These are phyloP conservation scores for Leptinotarsa defecta DNA, from an alignment of 1,140 invertebrate genomes.

Conservation along the genomic window DNA sequence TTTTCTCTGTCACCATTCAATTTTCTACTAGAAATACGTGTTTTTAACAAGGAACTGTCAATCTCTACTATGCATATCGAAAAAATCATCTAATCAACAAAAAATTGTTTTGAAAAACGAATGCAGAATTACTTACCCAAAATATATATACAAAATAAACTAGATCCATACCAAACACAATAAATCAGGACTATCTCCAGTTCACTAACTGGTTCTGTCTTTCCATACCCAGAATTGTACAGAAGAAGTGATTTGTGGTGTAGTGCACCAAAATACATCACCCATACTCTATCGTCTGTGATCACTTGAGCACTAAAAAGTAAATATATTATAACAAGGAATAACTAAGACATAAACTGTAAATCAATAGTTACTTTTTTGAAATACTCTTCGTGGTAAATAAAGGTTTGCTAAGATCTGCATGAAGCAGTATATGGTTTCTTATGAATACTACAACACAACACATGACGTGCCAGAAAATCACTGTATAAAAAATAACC, in stretches of 20 bases:
- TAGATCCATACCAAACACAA: conserved; percentile 44
- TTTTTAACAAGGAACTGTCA: too few relatives aligned
- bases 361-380: background rate
- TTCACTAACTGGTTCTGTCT: conserved; percentile 34
- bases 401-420: background rate
- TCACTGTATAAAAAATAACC: conserved; percentile 37
- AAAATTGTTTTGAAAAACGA: too few relatives aligned
- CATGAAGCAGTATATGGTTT: conserved; percentile 8
- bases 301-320: conserved; percentile 10
- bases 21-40: too few relatives aligned
- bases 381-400: background rate
- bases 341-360: too few relatives aligned
- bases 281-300: conserved; percentile 6
- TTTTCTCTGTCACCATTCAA: too few relatives aligned
- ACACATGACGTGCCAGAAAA: conserved; percentile 43
- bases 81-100: too few relatives aligned
- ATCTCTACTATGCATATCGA: too few relatives aligned
- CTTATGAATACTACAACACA: conserved; percentile 40
- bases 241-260: conserved; percentile 41
- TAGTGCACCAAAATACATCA: conserved; percentile 25
- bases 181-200: conserved; percentile 40
- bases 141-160: conserved; percentile 45
- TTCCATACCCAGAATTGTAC: conserved; percentile 44
- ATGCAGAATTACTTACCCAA: conserved; percentile 37
- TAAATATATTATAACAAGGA: conserved; percentile 6